Base-by-base conservation (phyloP, 2,113 vertebrate genomes). In the Carettochelys insculpta region DNA sequence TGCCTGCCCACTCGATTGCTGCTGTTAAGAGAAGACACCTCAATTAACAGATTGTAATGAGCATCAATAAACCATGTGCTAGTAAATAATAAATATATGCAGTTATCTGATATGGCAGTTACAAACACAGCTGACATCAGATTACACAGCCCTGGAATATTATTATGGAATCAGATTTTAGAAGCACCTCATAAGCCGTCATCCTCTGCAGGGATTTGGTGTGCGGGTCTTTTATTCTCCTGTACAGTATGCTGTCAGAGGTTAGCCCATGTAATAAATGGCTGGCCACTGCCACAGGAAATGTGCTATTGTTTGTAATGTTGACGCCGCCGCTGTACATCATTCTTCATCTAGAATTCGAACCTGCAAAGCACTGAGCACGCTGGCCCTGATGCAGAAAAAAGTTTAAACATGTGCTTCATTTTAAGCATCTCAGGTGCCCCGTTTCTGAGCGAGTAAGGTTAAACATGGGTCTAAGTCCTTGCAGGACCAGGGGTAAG, bases 11-110 rank as follows among this genome's bases (percentile, higher is more conserved):
- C 86, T 91, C 82, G 56, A 80, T 0, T 31, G 41, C 75, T 90
- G 27, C 79, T 56, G 81, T 90, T 96, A 96, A n/a, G 90, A 93
- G 85, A 48, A 86, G 90, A 87, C 77, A 87, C 77, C 80, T 96
- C 93, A n/a, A 93, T 96, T 95, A 95, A 92, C 84, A 92, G 90
- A 89, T 95, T 96, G 92, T 96, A 97, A 89, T 92, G 89, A 96
- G 65, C 4, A 38, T 92, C 83, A 95, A 90, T 92, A 94, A 96
- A 94, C 75, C 77, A 75, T 85, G 29, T 79, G 76, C 53, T 94
- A 81, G 87, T 96, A 96, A 97, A 96, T 96, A 95, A 95, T 95
- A 95, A 94, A 96, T 94, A 94, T 68, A 89, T 92, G 83, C 85
- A 38, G 83, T 90, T 94, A 92, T 94, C 89, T 50, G 50, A 93